Evolutionary conservation across 2,888 invertebrate species (phyloP).

Genomic region (Dione vanillae): DNA sequence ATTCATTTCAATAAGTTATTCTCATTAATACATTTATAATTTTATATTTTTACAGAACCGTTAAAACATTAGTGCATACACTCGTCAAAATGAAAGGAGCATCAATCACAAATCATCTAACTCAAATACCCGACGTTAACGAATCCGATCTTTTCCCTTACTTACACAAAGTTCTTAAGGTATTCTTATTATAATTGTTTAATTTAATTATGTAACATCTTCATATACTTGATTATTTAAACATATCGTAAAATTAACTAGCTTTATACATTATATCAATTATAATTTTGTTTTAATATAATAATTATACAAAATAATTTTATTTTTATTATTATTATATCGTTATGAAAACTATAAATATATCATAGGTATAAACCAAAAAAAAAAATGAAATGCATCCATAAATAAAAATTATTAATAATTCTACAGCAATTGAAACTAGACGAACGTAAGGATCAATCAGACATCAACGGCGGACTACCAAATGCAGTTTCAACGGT

Average conservation of each 20-base stretch:
- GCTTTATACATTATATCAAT: too few species aligned
- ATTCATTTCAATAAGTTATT: too few species aligned
- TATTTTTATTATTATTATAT: too few species aligned
- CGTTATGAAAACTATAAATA: too few species aligned
- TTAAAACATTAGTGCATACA: constrained; percentile 96
- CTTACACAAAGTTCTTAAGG: constrained; percentile 91
- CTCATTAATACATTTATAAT: neutral
- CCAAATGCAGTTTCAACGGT: constrained; percentile 84
- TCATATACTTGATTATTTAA: neutral
- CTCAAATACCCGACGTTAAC: constrained; percentile 89
- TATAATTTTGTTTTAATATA: too few species aligned
- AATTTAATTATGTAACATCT: neutral
- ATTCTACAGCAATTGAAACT: constrained; percentile 76
- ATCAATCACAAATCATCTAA: constrained; percentile 90
- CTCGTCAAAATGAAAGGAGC: constrained; percentile 95
- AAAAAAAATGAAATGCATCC: too few species aligned
- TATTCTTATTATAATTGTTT: constrained; percentile 57
- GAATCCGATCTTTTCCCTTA: constrained; percentile 95
- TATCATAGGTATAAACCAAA: too few species aligned
- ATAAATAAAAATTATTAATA: neutral
- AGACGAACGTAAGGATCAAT: constrained; percentile 82
- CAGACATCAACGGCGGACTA: constrained; percentile 69
- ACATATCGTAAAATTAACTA: too few species aligned
- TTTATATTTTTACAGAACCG: constrained; percentile 85
- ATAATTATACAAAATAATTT: too few species aligned